Percentiles rank a stretch among this genome's conserved stretches.
Evolutionary conservation across 2,113 vertebrate species (phyloP).

Genomic region (Misgurnus mizolepis): DNA sequence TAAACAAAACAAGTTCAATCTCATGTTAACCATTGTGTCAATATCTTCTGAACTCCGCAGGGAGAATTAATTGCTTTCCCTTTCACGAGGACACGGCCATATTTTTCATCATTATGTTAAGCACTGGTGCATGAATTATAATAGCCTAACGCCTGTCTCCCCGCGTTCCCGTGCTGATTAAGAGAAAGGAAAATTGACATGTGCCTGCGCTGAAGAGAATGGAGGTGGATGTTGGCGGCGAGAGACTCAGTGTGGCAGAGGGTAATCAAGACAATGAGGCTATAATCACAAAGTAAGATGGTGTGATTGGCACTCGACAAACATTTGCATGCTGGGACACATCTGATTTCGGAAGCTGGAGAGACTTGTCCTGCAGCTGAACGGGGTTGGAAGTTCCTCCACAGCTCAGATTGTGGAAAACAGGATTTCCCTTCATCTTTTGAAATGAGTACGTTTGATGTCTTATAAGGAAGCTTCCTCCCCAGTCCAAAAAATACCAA

Average conservation of each 20-base stretch:
- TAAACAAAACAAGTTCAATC: slow-evolving; percentile 62
- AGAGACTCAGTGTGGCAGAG: slow-evolving; percentile 21
- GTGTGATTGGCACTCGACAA: slow-evolving; percentile 22
- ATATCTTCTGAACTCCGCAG: slow-evolving; percentile 59
- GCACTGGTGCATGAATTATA: slow-evolving; percentile 61
- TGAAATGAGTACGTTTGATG: not conserved
- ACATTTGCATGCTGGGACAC: not conserved
- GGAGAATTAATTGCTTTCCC: slow-evolving; percentile 67
- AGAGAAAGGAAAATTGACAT: slow-evolving; percentile 56
- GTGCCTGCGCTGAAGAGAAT: slow-evolving; percentile 13
- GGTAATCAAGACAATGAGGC: slow-evolving; percentile 46
- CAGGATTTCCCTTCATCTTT: not conserved
- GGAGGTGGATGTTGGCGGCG: slow-evolving; percentile 37
- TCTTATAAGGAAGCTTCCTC: not conserved
- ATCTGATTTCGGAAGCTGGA: not conserved
- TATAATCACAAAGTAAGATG: slow-evolving; percentile 21
- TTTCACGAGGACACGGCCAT: slow-evolving; percentile 62
- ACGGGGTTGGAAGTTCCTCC: not conserved
- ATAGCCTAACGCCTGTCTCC: slow-evolving; percentile 50
- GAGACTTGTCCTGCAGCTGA: not conserved
- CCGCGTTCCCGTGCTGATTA: slow-evolving; percentile 50
- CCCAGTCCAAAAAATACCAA: not conserved
- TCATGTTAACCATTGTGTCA: slow-evolving; percentile 58
- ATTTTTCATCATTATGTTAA: slow-evolving; percentile 69
- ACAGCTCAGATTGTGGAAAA: not conserved